Evolutionary conservation across 2,888 invertebrate genomes (phyloP), one percentile per base, ranked within the genome.

Genomic region (Crocallis elinguaria): DNA sequence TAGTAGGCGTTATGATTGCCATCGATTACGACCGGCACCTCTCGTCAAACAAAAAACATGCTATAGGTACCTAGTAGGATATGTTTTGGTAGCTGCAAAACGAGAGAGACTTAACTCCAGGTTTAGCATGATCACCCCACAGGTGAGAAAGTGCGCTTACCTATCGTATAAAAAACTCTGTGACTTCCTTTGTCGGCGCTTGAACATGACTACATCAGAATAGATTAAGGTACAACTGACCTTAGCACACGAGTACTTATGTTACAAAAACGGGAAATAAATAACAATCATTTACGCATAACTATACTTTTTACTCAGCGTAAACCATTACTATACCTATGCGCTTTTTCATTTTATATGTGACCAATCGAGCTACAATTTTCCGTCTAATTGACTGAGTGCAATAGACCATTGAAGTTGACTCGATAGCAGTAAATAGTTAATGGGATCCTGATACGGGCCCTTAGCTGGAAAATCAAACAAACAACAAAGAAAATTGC

Each of bases 311-410:
- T 45, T 30, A 48, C 30, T 25, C 7, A 30, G 38, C 44, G 43
- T 45, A 11, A 38, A 25, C 21, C 32, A 25, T 35, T 44, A 45
- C 46, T 9, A 44, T 11, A 38, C 44, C 43, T 52, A 32, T 66
- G 62, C 59, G 52, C 23, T 64, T 64, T 46, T 17, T 42, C 25
- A 29, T 17, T 49, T 39, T 43, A 14, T 43, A 54, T 59, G 70
- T 59, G 66, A 72, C 70, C 75, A 76, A 73, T 74, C 75, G 79
- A 75, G 69, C 75, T 73, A 83, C 83, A 87, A 90, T 90, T 89
- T 88, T 88, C 84, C 90, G 88, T 84, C 83, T 87, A 89, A 89
- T 90, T 90, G 88, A 86, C 69, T 77, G 77, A 80, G 80, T 76
- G 82, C 84, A 88, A 86, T 88, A 79, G 86, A 88, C 82, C 89